A percentile compares a stretch with the other conserved stretches of the same genome.
phyloP scores from a whole-genome alignment of 2,113 vertebrate genomes.

The Setophaga coronata region DNA sequence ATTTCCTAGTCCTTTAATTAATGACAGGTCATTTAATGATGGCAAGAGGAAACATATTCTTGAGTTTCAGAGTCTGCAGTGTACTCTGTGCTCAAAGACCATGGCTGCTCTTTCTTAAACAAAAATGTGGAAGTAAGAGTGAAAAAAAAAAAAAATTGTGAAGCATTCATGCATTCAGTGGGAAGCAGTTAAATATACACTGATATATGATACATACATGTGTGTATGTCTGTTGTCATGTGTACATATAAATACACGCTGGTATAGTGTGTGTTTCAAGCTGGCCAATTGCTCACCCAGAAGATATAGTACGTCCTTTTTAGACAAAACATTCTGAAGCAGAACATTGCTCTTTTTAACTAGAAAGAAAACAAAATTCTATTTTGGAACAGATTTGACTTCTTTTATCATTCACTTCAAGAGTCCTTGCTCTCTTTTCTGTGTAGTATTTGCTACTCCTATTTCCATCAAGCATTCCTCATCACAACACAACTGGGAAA shows the following conservation, averaged over 20 bases:
- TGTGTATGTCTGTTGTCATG: background rate
- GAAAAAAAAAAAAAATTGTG: background rate
- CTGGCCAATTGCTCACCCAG: background rate
- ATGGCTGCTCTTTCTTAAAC: background rate
- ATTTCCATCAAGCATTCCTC: background rate
- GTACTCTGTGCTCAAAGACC: background rate
- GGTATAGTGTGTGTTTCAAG: background rate
- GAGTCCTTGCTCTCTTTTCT: background rate
- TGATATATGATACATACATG: background rate
- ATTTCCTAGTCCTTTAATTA: background rate
- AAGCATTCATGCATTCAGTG: background rate
- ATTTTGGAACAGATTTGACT: background rate
- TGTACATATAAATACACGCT: background rate
- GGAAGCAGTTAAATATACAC: background rate
- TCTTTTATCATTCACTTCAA: background rate
- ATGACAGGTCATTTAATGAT: background rate
- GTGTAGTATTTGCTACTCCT: background rate
- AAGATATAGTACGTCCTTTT: background rate
- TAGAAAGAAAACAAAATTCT: background rate
- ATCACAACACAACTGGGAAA: background rate
- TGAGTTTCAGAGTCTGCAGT: background rate
- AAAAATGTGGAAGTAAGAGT: background rate
- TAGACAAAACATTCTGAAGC: background rate
- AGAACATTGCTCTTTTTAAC: background rate
- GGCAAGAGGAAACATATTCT: background rate